Evolutionary conservation across 2,113 vertebrate species (phyloP).

Genomic region (Peromyscus maniculatus): DNA sequence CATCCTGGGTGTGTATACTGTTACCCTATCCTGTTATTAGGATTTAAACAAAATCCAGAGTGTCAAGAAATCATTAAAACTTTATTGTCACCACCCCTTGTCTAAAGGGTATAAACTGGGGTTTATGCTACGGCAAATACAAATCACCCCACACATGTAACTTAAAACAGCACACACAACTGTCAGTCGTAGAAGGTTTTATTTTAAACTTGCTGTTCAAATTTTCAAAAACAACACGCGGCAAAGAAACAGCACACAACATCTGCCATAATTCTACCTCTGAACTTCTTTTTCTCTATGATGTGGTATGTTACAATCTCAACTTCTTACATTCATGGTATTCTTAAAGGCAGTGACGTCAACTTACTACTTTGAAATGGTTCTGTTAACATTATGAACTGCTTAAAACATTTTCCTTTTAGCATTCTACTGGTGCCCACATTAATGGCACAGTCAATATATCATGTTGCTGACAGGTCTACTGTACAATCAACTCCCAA

Average conservation of each 20-base stretch:
- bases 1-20: background rate
- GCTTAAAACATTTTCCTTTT: slow-evolving; percentile 72
- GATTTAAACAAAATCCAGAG: slow-evolving; percentile 59
- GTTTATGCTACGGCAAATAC: slow-evolving; percentile 50
- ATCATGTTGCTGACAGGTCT: slow-evolving; percentile 83
- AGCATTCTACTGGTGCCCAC: slow-evolving; percentile 67
- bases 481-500: slow-evolving; percentile 77
- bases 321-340: slow-evolving; percentile 77
- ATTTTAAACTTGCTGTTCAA: slow-evolving; percentile 87
- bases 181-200: slow-evolving; percentile 86
- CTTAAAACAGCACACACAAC: slow-evolving; percentile 55
- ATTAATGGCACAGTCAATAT: slow-evolving; percentile 83
- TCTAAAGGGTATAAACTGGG: slow-evolving; percentile 10
- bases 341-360: slow-evolving; percentile 83
- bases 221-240: slow-evolving; percentile 86
- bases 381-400: slow-evolving; percentile 56
- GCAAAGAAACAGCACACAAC: slow-evolving; percentile 85
- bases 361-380: slow-evolving; percentile 76
- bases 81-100: slow-evolving; percentile 17
- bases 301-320: slow-evolving; percentile 78
- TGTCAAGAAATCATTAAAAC: slow-evolving; percentile 5
- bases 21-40: slow-evolving; percentile 42
- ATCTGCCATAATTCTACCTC: slow-evolving; percentile 84
- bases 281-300: slow-evolving; percentile 74
- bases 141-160: slow-evolving; percentile 26